Evolutionary conservation across 2,888 invertebrate species (phyloP).

Genomic region (Noctua comes): DNA sequence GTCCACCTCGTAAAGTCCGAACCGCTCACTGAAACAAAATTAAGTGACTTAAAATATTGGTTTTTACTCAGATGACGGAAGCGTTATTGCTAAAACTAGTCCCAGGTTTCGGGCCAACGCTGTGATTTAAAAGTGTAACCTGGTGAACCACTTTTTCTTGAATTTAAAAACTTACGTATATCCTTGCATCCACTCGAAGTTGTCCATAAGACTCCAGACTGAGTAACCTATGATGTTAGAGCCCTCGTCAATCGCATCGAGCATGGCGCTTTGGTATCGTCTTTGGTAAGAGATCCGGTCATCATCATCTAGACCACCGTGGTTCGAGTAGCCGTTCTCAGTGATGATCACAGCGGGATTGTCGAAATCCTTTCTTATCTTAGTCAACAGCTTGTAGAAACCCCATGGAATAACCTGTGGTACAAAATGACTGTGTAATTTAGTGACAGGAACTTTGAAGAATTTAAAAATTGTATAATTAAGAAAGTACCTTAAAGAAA

Average conservation of each 20-base stretch:
- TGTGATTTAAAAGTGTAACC: background rate
- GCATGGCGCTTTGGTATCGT: constrained; percentile 78
- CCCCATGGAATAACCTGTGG: constrained; percentile 89
- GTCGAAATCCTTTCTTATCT: constrained; percentile 84
- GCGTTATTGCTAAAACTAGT: background rate
- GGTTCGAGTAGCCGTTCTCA: constrained; percentile 88
- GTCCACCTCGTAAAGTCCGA: constrained; percentile 77
- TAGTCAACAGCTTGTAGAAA: constrained; percentile 87
- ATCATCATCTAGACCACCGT: constrained; percentile 79
- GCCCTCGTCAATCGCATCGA: constrained; percentile 81
- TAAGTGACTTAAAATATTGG: background rate
- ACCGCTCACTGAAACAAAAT: constrained; percentile 66
- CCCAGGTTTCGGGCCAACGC: background rate
- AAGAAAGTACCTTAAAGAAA: constrained; percentile 48
- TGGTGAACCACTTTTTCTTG: background rate
- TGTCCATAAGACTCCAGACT: constrained; percentile 91
- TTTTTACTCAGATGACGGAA: background rate
- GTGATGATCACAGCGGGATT: constrained; percentile 89
- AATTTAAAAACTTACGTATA: constrained; percentile 79
- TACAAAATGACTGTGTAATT: background rate
- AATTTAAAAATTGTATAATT: background rate
- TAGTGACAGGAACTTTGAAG: background rate
- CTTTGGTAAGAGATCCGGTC: constrained; percentile 79
- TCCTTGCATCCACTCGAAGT: constrained; percentile 90
- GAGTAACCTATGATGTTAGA: constrained; percentile 85